Evolutionary conservation across 2,113 vertebrate species (phyloP).

Genomic region (Lepisosteus oculatus): DNA sequence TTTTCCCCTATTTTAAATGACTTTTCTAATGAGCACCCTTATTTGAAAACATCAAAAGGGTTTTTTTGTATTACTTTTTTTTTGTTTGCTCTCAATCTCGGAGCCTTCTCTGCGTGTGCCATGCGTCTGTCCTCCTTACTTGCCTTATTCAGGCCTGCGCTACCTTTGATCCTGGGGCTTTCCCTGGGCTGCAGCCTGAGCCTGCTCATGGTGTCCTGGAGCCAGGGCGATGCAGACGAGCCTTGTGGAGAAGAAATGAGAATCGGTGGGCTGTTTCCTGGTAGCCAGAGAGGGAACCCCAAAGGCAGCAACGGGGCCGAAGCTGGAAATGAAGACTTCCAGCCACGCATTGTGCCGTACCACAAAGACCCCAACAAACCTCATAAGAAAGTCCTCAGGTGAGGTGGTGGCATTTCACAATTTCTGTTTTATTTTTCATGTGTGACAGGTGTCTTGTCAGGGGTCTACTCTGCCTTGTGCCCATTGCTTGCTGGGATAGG

Average conservation of each 20-base stretch:
- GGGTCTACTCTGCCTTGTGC: too few species aligned
- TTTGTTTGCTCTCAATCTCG: not conserved
- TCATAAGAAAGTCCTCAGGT: constrained; percentile 93
- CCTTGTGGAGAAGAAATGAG: constrained; percentile 60
- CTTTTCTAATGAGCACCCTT: too few species aligned
- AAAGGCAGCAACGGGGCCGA: constrained; percentile 39
- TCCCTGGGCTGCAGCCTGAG: constrained; percentile 92
- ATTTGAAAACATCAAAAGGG: too few species aligned
- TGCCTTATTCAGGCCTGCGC: constrained; percentile 78
- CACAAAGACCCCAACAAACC: constrained; percentile 84
- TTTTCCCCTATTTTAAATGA: too few species aligned
- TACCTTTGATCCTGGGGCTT: constrained; percentile 88
- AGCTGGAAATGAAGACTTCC: constrained; percentile 55
- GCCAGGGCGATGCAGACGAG: constrained; percentile 71
- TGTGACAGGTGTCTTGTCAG: too few species aligned
- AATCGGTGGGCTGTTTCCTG: constrained; percentile 47
- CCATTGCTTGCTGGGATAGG: too few species aligned
- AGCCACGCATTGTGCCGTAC: constrained; percentile 88
- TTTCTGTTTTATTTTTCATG: too few species aligned
- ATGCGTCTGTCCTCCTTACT: constrained; percentile 80
- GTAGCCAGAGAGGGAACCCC: constrained; percentile 7
- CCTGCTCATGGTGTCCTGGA: constrained; percentile 89
- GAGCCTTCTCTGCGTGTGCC: constrained; percentile 17
- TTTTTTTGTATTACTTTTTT: too few species aligned
- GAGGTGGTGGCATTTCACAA: constrained; percentile 22